Conservation (phyloP, 2,113 vertebrate genomes). For the Gallinago paraguaiae region DNA sequence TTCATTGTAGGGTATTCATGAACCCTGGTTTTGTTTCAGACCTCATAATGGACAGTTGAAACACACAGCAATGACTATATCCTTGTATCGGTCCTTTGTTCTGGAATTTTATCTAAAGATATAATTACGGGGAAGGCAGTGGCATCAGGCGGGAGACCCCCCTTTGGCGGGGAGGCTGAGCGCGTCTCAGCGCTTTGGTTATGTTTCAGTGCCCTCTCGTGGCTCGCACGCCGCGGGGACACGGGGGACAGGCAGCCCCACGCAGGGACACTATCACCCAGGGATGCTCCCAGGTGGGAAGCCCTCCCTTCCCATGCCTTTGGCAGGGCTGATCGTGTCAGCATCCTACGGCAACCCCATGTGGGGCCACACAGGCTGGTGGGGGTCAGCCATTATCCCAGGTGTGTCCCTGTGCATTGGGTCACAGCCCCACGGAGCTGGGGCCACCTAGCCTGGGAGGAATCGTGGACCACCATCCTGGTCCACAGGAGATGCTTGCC, state of each 20-base stretch:
- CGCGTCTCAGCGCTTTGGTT: neutral
- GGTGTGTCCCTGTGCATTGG: fast-evolving
- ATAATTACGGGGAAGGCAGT: neutral
- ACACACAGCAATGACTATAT: neutral
- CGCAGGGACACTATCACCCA: neutral
- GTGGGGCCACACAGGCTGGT: fast-evolving
- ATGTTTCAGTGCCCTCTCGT: slow-evolving; percentile 70
- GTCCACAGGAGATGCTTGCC: fast-evolving
- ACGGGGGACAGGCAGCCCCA: neutral
- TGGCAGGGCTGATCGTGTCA: fast-evolving
- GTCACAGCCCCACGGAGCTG: fast-evolving
- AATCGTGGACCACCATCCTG: fast-evolving
- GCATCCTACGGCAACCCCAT: fast-evolving
- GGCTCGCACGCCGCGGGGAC: neutral
- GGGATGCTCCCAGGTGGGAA: fast-evolving
- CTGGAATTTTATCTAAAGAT: slow-evolving; percentile 26
- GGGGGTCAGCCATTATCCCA: fast-evolving
- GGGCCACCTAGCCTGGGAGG: neutral
- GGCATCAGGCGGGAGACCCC: neutral
- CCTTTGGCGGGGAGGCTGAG: neutral
- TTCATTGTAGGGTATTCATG: neutral
- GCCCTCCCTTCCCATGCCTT: neutral
- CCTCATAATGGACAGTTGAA: neutral
- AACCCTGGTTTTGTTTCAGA: neutral
- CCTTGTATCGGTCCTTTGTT: slow-evolving; percentile 34